These are phyloP conservation scores for Pardosa pseudoannulata DNA, from an alignment of 2,888 invertebrate genomes.

Conservation along the genomic window DNA sequence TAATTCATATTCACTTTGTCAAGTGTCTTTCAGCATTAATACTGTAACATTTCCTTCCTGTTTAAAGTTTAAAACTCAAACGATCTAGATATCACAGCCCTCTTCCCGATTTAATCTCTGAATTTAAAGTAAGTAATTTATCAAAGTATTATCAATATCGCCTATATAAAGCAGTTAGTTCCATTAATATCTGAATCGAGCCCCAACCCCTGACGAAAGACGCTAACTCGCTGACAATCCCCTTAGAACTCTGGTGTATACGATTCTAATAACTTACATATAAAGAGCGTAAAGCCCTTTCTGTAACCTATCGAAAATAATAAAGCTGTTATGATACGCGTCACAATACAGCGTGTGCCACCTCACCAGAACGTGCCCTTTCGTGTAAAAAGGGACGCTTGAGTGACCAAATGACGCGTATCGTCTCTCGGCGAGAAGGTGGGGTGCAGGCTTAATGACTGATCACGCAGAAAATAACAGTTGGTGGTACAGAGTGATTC, in stretches of 20 bases:
- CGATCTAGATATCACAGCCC: too few species aligned
- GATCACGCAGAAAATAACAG: conserved; percentile 12
- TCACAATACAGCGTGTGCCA: conserved; percentile 31
- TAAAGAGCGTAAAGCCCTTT: conserved; percentile 4
- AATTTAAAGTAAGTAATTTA: neutral
- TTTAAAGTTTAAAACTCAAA: too few species aligned
- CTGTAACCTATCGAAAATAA: conserved; percentile 12
- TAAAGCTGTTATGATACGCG: conserved; percentile 44
- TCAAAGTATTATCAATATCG: neutral
- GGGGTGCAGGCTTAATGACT: conserved; percentile 44
- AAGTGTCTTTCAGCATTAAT: too few species aligned
- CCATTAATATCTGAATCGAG: neutral
- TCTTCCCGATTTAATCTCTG: neutral
- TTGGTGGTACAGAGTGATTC: conserved; percentile 46
- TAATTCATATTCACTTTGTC: too few species aligned
- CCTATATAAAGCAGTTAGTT: neutral
- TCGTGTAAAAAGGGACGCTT: conserved; percentile 38
- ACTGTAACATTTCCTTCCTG: too few species aligned
- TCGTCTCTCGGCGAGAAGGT: conserved; percentile 20
- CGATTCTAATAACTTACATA: conserved; percentile 7
- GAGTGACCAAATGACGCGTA: conserved; percentile 63
- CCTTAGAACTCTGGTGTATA: neutral
- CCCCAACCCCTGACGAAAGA: neutral
- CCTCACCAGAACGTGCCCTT: conserved; percentile 35
- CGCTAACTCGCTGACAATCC: neutral